Base-by-base conservation (phyloP, 2,113 vertebrate genomes). In the Tachycineta bicolor region DNA sequence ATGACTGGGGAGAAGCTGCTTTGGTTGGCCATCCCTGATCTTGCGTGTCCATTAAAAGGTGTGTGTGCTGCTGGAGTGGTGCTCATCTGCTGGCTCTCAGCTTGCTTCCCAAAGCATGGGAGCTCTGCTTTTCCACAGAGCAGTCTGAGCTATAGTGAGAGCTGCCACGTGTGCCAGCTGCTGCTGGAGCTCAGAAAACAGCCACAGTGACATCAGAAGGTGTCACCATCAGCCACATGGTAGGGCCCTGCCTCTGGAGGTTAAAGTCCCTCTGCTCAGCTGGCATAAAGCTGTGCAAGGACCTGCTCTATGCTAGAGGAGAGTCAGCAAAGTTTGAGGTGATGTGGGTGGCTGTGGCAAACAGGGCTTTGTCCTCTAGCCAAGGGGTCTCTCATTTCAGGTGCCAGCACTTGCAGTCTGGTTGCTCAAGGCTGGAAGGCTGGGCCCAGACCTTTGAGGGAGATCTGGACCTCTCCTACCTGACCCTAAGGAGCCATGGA, bases 401-500 rank as follows among this genome's bases (percentile, higher is more conserved):
- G 31, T 79, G 33, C 53, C 28, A 6, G 34, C 67, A 4, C 71
- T 82, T 55, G 74, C 74, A 12, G 1, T 50, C 68, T 41, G 37
- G 14, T 14, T 37, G 6, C 14, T n/a, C 33, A 8, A n/a, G 76
- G 16, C 1, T 21, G n/a, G 31, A 63, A 60, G 44, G 29, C 90
- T 47, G 56, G 58, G 47, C 64, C 67, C 31, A 53, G n/a, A 46
- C 43, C 46, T 55, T 2, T 64, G 71, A 90, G 44, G 56, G 23
- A 6, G 25, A 29, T 29, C 47, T 11, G 62, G 87, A 85, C 41
- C 43, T 28, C 15, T n/a, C 31, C 59, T 29, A 2, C 76, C 56
- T 29, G 3, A 1, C 16, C 11, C 7, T 14, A 0, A 13, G 80
- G 71, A 78, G 79, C 10, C 64, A 98, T 98, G 98, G 98, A 98